Percentiles rank a stretch among this genome's conserved stretches.
Conservation (phyloP, 2,888 invertebrate species). For the Aporophyla nigra region DNA sequence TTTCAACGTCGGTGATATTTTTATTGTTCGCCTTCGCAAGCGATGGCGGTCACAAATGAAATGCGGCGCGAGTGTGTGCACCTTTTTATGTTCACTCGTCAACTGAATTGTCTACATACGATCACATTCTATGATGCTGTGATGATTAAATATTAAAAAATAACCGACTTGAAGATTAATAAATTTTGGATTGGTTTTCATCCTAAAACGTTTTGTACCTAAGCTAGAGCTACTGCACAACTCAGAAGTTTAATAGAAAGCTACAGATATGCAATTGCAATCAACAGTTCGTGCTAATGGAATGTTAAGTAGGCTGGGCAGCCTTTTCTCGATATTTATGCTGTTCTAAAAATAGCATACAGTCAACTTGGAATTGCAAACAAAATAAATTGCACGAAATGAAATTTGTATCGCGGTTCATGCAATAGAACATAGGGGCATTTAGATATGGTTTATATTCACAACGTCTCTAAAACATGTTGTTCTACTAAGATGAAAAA, state of each 20-base stretch:
- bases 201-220: not conserved
- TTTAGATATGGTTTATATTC: constrained; percentile 32
- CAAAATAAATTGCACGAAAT: constrained; percentile 40
- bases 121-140: constrained; percentile 61
- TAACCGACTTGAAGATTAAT: constrained; percentile 4
- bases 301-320: constrained; percentile 45
- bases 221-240: constrained; percentile 16
- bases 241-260: constrained; percentile 42
- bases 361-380: constrained; percentile 44
- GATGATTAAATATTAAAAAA: constrained; percentile 25
- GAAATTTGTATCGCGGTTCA: constrained; percentile 24
- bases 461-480: not conserved
- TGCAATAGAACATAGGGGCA: constrained; percentile 20
- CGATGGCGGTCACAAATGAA: constrained; percentile 81
- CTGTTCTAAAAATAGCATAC: constrained; percentile 41
- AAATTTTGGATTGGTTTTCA: constrained; percentile 1
- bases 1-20: constrained; percentile 89
- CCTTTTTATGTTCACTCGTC: constrained; percentile 73
- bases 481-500: not conserved
- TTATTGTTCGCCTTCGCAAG: constrained; percentile 87
- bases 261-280: constrained; percentile 48
- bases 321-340: constrained; percentile 53
- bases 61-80: constrained; percentile 74
- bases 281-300: constrained; percentile 46
- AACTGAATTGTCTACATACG: constrained; percentile 69